These are phyloP conservation scores for Gymnorhina tibicen DNA, from an alignment of 2,113 vertebrate species.

Conservation along the genomic window DNA sequence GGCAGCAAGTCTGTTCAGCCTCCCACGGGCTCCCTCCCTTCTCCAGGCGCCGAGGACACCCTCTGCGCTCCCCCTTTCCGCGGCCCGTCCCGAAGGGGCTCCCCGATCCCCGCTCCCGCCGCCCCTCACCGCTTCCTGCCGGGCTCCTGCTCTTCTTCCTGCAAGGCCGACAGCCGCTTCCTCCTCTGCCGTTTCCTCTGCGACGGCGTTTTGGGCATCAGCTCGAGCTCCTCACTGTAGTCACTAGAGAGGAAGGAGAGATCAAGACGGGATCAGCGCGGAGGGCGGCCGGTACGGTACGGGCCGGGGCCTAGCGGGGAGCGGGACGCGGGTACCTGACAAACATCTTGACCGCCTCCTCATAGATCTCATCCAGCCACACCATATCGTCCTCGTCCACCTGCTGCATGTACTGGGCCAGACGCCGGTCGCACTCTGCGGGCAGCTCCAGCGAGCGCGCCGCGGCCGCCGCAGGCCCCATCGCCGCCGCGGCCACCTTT, in stretches of 20 bases:
- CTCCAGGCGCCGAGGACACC: neutral
- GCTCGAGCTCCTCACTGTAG: constrained; percentile 83
- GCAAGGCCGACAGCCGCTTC: constrained; percentile 73
- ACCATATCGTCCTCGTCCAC: constrained; percentile 81
- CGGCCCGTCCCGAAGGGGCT: neutral
- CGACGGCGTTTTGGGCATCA: constrained; percentile 96
- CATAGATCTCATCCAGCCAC: constrained; percentile 89
- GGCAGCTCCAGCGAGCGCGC: constrained; percentile 46
- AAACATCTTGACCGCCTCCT: constrained; percentile 87
- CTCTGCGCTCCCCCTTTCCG: rapidly evolving
- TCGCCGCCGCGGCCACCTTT: neutral
- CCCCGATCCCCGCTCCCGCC: neutral
- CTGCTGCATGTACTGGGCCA: constrained; percentile 72
- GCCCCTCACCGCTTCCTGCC: constrained; percentile 75
- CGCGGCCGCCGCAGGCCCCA: neutral
- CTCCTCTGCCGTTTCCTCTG: constrained; percentile 87
- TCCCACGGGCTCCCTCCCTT: too few species aligned
- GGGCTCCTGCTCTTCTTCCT: constrained; percentile 66
- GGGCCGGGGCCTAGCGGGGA: neutral
- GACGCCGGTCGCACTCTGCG: constrained; percentile 72
- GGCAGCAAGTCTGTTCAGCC: rapidly evolving
- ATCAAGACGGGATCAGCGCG: neutral
- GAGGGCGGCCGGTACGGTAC: neutral
- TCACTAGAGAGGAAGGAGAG: constrained; percentile 58
- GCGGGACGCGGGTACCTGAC: constrained; percentile 66